Base-by-base conservation (phyloP, 2,113 vertebrate genomes). In the Cercopithecus mona region DNA sequence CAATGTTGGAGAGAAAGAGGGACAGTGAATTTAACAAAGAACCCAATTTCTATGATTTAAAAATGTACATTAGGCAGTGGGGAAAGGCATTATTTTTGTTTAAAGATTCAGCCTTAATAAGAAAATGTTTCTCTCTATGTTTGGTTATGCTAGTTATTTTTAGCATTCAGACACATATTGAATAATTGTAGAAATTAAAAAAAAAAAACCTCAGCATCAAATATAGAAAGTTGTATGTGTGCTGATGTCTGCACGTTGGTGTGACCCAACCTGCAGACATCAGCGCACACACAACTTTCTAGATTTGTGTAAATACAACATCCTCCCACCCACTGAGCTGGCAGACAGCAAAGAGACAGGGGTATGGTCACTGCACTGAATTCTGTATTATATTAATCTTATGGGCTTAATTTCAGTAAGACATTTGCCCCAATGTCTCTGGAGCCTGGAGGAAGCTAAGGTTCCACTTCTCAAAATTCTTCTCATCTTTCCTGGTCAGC, bases 1-100 rank as follows among this genome's bases (percentile, higher is more conserved):
- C 40, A 57, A 12, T 45, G 82, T 91, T 52, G 40, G 50, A 80
- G 75, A 88, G 32, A 85, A 86, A 87, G 16, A 45, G 8, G 30
- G 30, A 55, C 25, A 78, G 27, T 48, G 3, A 87, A 86, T 95
- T 92, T n/a, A 96, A 70, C 72, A 82, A 86, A 88, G 25, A 38
- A 93, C 6, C 5, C 12, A 70, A 10, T 57, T 76, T 82, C 13
- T 48, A 35, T 72, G 70, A 50, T 73, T n/a, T 89, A 82, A 59
- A 90, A 96, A 72, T 96, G 5, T 72, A 66, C 32, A 57, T 66
- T 87, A 92, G 48, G 20, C 3, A 32, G 16, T 48, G 12, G 8
- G 27, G 14, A 83, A 72, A 78, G 10, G 59, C 38, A 59, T 57
- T 38, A n/a, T 61, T 66, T 45, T 55, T 45, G 48, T 83, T 76